Percentiles rank a stretch among this genome's conserved stretches.
phyloP scores from a whole-genome alignment of 2,888 invertebrate species.

The Tyria jacobaeae region DNA sequence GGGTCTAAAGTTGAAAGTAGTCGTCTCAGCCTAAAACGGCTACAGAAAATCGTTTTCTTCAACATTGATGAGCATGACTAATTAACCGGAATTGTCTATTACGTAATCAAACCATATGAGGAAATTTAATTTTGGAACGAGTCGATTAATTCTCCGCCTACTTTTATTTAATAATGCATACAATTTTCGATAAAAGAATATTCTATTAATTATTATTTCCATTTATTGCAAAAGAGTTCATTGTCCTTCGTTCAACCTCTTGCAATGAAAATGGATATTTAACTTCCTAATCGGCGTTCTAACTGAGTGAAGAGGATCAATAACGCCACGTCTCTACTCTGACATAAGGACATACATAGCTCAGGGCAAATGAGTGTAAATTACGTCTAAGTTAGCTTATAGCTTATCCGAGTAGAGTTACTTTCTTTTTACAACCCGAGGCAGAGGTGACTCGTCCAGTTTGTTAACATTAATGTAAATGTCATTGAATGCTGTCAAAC shows the following conservation, averaged over 20 bases:
- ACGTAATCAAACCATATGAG: slow-evolving; percentile 37
- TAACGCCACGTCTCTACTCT: too few relatives aligned
- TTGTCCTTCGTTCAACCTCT: neutral
- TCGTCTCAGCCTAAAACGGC: slow-evolving; percentile 28
- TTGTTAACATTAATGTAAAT: slow-evolving; percentile 79
- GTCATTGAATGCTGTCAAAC: slow-evolving; percentile 76
- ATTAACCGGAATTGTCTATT: slow-evolving; percentile 38
- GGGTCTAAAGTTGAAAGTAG: slow-evolving; percentile 28
- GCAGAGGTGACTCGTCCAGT: slow-evolving; percentile 70
- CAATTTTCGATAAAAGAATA: slow-evolving; percentile 1
- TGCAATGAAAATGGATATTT: neutral
- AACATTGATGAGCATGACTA: slow-evolving; percentile 41
- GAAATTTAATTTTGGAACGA: slow-evolving; percentile 24
- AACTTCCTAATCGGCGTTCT: neutral
- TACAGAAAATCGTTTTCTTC: slow-evolving; percentile 26
- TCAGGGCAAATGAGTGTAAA: neutral
- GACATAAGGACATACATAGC: neutral
- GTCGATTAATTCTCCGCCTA: slow-evolving; percentile 28
- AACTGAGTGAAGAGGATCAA: too few relatives aligned
- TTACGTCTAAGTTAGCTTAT: slow-evolving; percentile 26
- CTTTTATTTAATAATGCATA: slow-evolving; percentile 13
- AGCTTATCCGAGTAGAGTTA: slow-evolving; percentile 55
- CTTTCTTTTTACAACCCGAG: slow-evolving; percentile 74
- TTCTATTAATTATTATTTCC: neutral
- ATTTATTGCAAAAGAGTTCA: neutral